Base-by-base conservation (phyloP, 2,888 invertebrate species). In the Zygogramma bicolorata region DNA sequence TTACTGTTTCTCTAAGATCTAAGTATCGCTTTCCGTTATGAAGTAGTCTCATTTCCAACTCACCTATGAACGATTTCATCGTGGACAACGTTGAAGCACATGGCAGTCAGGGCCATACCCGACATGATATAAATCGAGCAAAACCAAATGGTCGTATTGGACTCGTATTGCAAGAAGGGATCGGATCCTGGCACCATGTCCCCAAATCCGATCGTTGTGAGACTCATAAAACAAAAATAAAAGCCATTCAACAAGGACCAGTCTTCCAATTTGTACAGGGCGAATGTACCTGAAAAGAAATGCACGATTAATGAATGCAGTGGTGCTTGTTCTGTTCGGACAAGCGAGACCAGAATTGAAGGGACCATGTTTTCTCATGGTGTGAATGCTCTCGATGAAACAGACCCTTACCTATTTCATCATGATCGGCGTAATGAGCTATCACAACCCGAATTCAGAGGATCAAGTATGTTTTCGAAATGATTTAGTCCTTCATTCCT, bases 221-320 rank as follows among this genome's bases (percentile, higher is more conserved):
- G 90, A 79, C 96, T 95, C 93, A 97, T 97, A 87, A 98, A 98
- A 88, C 97, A 97, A 88, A 97, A 98, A 88, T 95, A 98, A 83
- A 96, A 92, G 75, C 96, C 95, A 85, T 97, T 97, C 79, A 98
- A 88, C 74, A 95, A 91, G 80, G 92, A 91, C 95, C 98, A 96
- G 85, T 95, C 94, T 85, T 98, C 98, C 89, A 98, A 91, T 81
- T 95, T 92, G 84, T 93, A 94, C 76, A 99, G 91, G 65, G 97
- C 92, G 75, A 96, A 90, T 31, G 75, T 75, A 68, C 75, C 74
- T 74, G 31, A 15, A 63, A 70, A 18, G 22, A 27, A 58, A 65
- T 13, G 53, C 15, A 58, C n/a, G 27, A 53, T 53, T 53, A 46
- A 46, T 18, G 18, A 20, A 46, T 15, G 15, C 20, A 8, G 22